Evolutionary conservation across 2,797 vertebrate genomes (phyloP), one percentile per base, ranked within the genome.

Genomic region (Margarornis squamiger): DNA sequence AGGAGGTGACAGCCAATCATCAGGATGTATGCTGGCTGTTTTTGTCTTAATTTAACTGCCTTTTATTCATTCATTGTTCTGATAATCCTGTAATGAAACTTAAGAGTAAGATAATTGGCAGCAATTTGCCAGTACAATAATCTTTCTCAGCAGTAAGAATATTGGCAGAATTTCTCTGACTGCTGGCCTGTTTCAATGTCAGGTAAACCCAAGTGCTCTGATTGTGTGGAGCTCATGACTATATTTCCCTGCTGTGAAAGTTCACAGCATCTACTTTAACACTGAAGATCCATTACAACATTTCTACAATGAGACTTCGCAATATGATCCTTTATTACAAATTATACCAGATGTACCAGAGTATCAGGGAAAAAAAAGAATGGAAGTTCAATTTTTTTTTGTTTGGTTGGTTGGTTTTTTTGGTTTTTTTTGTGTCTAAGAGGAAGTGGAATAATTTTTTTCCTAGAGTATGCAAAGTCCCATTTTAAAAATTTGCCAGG

Each of bases 41-140:
- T 90, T 72, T 3, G 9, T 75, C 88, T 81, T 82, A 49, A 72
- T 90, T 90, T 72, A 76, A 39, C 34, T 46, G 57, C 21, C 26
- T 90, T 95, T 87, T 85, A 75, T 49, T 39, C 10, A 48, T 66
- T 92, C n/a, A 39, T 72, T 92, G 12, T 87, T 93, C 62, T 70
- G 34, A 82, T 36, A 93, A 87, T 82, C 22, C 30, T 91, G 4
- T 73, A 72, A 61, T 36, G 59, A 73, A 92, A 54, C 14, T 72
- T 38, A 68, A 17, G 49, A 89, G 84, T 57, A 46, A 89, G 54
- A 34, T 81, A 89, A 92, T 45, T 74, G 61, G 5, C 70, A 95
- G 39, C 55, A 83, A 68, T 92, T 90, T 79, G 8, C 30, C 18
- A 30, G 20, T 76, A 54, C 30, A 85, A 73, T 66, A 73, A 46